phyloP scores from a whole-genome alignment of 2,113 vertebrate genomes.

The Neogobius melanostomus region DNA sequence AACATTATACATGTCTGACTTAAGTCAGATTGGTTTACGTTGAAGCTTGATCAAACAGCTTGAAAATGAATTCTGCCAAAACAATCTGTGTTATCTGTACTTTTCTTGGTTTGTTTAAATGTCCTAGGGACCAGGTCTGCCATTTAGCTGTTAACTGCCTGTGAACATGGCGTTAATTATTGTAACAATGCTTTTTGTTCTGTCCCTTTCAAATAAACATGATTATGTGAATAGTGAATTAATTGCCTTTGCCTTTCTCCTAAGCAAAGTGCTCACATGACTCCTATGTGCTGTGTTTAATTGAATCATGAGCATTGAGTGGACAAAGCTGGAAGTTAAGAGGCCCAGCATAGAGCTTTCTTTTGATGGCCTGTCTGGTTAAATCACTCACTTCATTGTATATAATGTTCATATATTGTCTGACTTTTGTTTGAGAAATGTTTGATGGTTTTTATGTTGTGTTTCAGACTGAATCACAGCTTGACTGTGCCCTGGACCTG shows the following conservation, averaged over 20 bases:
- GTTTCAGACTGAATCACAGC: slow-evolving; percentile 93
- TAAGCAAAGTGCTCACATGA: neutral
- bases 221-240: neutral
- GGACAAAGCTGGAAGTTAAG: neutral
- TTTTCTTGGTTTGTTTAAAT: no score
- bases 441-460: neutral
- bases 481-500: slow-evolving; percentile 99
- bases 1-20: neutral
- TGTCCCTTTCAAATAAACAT: neutral
- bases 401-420: no score
- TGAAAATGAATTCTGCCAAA: neutral
- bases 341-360: no score
- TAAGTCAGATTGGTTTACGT: neutral
- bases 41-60: neutral
- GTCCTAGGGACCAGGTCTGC: no score
- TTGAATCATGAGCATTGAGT: neutral
- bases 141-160: no score
- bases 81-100: neutral
- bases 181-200: no score
- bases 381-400: no score
- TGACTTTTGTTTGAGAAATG: neutral
- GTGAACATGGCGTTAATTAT: no score
- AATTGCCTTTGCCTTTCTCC: neutral
- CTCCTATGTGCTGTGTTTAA: no score
- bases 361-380: no score